These are phyloP conservation scores for Atrichornis clamosus DNA, from an alignment of 2,113 vertebrate species.

Conservation along the genomic window DNA sequence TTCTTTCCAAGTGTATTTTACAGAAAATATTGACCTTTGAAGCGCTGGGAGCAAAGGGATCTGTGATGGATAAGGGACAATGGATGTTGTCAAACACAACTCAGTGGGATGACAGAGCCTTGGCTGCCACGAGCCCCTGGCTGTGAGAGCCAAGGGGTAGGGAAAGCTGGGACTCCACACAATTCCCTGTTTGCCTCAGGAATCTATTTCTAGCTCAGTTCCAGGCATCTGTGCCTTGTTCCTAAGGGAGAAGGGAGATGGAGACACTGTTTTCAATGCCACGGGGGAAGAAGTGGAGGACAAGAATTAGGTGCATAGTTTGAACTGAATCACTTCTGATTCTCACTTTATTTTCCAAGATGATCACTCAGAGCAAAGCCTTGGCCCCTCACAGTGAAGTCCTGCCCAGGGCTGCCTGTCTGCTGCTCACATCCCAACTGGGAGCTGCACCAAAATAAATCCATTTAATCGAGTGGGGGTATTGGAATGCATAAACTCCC, in stretches of 20 bases:
- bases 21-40: conserved; percentile 27
- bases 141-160: neutral
- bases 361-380: neutral
- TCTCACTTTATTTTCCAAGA: neutral
- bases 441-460: neutral
- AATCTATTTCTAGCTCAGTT: neutral
- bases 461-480: neutral
- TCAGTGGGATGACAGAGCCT: neutral
- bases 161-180: neutral
- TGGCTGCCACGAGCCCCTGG: neutral
- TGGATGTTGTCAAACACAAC: neutral
- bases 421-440: neutral
- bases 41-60: neutral
- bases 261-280: neutral
- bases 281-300: neutral
- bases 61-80: neutral
- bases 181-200: neutral
- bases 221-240: neutral
- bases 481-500: neutral
- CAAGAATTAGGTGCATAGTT: neutral
- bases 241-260: neutral
- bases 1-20: conserved; percentile 34
- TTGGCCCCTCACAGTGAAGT: neutral
- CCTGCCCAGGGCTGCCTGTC: neutral
- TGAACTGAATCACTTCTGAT: neutral